Evolutionary conservation across 37 sponge, comb jelly and placozoan species (phyloP).

Genomic region (Beroe forskalii): DNA sequence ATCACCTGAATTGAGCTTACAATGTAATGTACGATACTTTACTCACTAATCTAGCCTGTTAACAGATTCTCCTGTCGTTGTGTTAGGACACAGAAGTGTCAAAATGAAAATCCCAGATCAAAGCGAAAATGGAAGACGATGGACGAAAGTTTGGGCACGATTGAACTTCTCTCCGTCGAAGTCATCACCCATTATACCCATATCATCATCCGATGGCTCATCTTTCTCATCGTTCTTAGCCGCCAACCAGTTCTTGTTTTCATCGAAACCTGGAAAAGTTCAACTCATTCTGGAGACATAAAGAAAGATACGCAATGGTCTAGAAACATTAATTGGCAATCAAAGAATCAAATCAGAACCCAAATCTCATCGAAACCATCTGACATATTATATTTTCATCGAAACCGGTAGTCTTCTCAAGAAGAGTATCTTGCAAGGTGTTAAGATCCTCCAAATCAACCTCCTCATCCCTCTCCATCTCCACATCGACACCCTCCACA

Average conservation of each 20-base stretch:
- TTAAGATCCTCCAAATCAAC: constrained; percentile 14
- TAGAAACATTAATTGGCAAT: too few relatives aligned
- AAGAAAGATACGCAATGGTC: too few relatives aligned
- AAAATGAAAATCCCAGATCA: too few relatives aligned
- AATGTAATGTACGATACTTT: too few relatives aligned
- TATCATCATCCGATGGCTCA: not conserved
- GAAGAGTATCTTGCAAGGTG: constrained; percentile 21
- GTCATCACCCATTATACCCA: constrained; percentile 6
- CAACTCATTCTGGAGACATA: not conserved
- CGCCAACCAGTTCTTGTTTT: constrained; percentile 22
- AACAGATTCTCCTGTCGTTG: too few relatives aligned
- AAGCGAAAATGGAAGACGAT: too few relatives aligned
- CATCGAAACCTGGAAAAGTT: constrained; percentile 15
- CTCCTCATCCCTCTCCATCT: not conserved
- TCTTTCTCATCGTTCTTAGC: constrained; percentile 10
- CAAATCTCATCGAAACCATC: too few relatives aligned
- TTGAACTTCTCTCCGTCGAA: too few relatives aligned
- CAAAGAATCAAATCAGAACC: too few relatives aligned
- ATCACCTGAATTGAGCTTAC: constrained; percentile 1
- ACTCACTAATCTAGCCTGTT: too few relatives aligned
- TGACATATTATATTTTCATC: too few relatives aligned
- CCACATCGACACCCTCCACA: not conserved
- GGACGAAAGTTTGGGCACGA: too few relatives aligned
- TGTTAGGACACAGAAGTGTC: not conserved
- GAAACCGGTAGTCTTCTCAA: constrained; percentile 48